Conservation (phyloP, 2,797 vertebrate species). For the Trachops cirrhosus region DNA sequence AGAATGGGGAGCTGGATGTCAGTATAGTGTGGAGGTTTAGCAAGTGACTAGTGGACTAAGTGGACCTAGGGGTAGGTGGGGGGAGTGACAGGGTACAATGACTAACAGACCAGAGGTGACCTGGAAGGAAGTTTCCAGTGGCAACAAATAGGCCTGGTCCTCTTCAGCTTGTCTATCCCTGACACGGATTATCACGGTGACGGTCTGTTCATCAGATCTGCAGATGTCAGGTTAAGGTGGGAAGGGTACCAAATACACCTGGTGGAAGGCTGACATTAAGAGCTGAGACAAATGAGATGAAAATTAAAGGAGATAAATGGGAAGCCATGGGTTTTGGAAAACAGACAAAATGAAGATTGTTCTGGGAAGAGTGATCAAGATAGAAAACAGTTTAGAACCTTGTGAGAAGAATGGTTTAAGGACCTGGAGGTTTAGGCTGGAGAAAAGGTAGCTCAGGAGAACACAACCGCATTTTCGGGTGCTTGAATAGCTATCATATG, state of each 20-base stretch:
- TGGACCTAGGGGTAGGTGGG: not conserved
- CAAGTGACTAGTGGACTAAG: not conserved
- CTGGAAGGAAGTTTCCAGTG: not conserved
- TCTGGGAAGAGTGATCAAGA: conserved; percentile 25
- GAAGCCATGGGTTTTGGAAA: conserved; percentile 40
- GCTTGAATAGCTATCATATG: not conserved
- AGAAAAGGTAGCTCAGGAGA: conserved; percentile 33
- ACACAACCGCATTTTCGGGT: not conserved
- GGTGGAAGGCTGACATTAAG: not conserved
- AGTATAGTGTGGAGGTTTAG: not conserved
- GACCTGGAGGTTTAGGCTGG: conserved; percentile 20
- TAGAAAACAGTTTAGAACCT: conserved; percentile 29
- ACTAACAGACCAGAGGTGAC: not conserved
- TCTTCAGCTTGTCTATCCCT: conserved; percentile 18
- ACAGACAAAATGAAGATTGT: conserved; percentile 14
- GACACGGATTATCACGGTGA: not conserved
- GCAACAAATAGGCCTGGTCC: not conserved
- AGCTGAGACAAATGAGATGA: not conserved
- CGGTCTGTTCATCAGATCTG: not conserved
- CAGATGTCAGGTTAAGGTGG: not conserved
- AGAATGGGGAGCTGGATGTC: conserved; percentile 4
- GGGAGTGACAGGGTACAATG: not conserved
- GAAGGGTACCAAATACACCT: conserved; percentile 3
- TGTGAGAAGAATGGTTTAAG: conserved; percentile 1
- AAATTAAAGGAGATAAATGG: conserved; percentile 33